Base-by-base conservation (phyloP, 2,113 vertebrate species). In the Rhegmatorhina hoffmannsi region DNA sequence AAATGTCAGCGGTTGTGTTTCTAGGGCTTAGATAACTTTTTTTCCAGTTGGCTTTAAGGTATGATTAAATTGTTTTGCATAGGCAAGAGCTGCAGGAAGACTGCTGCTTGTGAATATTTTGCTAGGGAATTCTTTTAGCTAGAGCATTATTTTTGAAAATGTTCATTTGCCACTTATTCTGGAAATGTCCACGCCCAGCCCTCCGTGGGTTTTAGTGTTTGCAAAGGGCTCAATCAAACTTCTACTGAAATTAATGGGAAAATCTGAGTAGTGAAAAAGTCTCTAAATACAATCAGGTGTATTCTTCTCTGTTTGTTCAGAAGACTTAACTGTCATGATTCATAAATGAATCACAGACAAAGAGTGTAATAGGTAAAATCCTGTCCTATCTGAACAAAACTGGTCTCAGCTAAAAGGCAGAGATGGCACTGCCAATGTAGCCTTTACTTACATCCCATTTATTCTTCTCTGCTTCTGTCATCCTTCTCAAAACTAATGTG, bases 61-160 rank as follows among this genome's bases (percentile, higher is more conserved):
- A 56, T 84, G 76, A 90, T 94, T 94, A 95, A 87, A 59, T 90
- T 92, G 88, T 91, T 96, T 96, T 94, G 83, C 92, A 78, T 58
- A 81, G 86, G 56, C 78, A 79, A 95, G 87, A 88, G 43, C 80
- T 86, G 40, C 67, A 90, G 76, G 55, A 95, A 89, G 56, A 55
- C 44, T 90, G 47, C 13, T 94, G 33, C 55, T 92, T 94, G 52
- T 94, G 68, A 86, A 70, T 76, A 60, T 75, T 96, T 95, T 72
- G 90, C 68, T 89, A 92, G 92, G 94, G 95, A 93, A 96, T 96
- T 93, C 75, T 84, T 92, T 87, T 86, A 81, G 76, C 86, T 85
- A 83, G 73, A 88, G 92, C 52, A 87, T 70, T 89, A 74, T 46
- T 97, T 96, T 95, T 94, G 24, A 93, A 93, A 94, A 84, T 74